Base-by-base conservation (phyloP, 2,888 invertebrate species). In the Scaptomyza reducta region DNA sequence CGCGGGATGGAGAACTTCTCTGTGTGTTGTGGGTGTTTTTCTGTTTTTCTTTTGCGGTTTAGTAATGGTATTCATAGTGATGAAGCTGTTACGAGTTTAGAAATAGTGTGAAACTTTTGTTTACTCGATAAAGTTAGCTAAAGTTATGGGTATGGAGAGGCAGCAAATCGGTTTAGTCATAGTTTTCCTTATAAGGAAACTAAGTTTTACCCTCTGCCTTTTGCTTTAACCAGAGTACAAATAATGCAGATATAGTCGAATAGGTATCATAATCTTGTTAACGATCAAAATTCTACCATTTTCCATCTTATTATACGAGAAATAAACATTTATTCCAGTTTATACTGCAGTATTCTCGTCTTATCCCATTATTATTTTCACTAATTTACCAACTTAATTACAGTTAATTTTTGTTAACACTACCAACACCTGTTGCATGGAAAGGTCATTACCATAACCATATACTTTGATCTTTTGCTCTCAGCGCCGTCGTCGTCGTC, bases 401-500 rank as follows among this genome's bases (percentile, higher is more conserved):
- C n/a, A 35, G 2, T 4, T 13, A 6, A 33, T 33, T 33, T 33
- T 13, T 13, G 3, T 1, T 6, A n/a, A 35, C n/a, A 35, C 35
- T 35, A 35, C 35, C 44, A 51, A 46, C 76, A 74, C 60, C 76
- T 71, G 66, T 31, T 29, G n/a, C 35, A 49, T 18, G 18, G 9
- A 31, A 9, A 25, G 49, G 29, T 27, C 41, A 18, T 25, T 4
- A 22, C n/a, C 6, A 10, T 22, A 33, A 13, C 1, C 10, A 9
- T 27, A 22, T 33, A 29, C 57, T 57, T 66, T 71, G 54, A 62
- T 58, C 59, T 60, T 27, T 44, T 18, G 49, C 29, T 44, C 31
- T 25, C 35, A 13, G 41, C 35, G n/a, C n/a, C 35, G 35, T 33
- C 33, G 10, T 31, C 10, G 31, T 10, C 33, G 11, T 35, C 38